These are phyloP conservation scores for Drosophila burlai DNA, from an alignment of 1,140 invertebrate genomes.

Conservation along the genomic window DNA sequence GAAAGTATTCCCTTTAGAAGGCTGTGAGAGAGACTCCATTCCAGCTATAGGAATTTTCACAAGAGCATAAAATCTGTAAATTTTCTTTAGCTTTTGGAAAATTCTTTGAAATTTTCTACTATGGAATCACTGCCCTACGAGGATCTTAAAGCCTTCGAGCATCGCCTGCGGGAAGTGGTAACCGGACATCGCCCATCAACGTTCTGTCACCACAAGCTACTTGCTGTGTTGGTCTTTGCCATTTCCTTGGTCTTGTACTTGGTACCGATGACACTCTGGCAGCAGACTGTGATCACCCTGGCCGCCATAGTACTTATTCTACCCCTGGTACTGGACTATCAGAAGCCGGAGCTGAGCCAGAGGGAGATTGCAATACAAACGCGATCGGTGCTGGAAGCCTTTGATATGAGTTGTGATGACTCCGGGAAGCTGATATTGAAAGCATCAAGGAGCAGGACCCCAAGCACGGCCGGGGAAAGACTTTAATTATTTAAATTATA, in stretches of 20 bases:
- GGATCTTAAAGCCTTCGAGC: conserved; percentile 1
- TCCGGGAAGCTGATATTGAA: background rate
- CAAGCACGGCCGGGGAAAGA: background rate
- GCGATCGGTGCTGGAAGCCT: background rate
- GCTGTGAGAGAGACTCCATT: background rate
- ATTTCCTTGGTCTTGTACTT: background rate
- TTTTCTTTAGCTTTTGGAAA: background rate
- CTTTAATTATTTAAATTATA: background rate
- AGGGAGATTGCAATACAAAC: background rate
- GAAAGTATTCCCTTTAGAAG: background rate
- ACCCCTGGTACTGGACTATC: background rate
- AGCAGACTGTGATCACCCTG: background rate
- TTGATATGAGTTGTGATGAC: conserved; percentile 5
- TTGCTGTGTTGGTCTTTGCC: background rate
- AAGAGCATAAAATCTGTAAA: background rate
- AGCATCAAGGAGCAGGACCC: background rate
- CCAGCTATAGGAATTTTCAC: background rate
- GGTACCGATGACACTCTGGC: background rate
- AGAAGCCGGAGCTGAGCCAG: background rate
- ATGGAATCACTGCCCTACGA: background rate
- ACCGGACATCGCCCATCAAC: background rate
- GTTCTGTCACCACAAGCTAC: background rate
- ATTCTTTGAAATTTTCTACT: background rate
- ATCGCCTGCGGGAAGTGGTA: background rate
- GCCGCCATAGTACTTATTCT: background rate